Percentiles rank a stretch among this genome's conserved stretches.
These are phyloP conservation scores for Furcula furcula DNA, from an alignment of 2,888 invertebrate species.

Conservation along the genomic window DNA sequence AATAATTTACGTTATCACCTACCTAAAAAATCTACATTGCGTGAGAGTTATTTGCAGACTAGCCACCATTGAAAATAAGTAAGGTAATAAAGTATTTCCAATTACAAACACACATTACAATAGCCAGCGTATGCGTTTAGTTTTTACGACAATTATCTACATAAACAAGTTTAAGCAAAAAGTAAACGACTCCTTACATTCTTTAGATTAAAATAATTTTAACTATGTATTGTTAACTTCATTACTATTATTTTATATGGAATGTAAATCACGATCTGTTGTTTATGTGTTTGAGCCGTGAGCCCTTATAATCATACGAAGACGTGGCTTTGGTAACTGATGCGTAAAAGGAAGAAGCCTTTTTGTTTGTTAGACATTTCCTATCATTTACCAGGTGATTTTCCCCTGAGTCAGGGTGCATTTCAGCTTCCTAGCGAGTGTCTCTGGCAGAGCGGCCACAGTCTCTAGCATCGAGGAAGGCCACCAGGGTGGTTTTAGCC, in stretches of 20 bases:
- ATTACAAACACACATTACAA: conserved; percentile 38
- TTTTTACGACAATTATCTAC: conserved; percentile 55
- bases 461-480: no score
- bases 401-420: no score
- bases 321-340: no score
- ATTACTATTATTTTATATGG: not conserved
- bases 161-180: conserved; percentile 42
- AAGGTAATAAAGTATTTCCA: conserved; percentile 53
- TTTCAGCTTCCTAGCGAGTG: no score
- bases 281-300: not conserved
- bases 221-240: conserved; percentile 1
- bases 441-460: no score
- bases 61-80: conserved; percentile 35
- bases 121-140: conserved; percentile 34
- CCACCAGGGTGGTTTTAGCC: no score
- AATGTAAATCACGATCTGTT: not conserved
- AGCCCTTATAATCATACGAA: no score
- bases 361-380: no score
- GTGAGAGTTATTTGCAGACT: conserved; percentile 18
- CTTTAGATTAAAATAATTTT: conserved; percentile 45
- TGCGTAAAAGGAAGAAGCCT: no score
- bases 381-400: no score
- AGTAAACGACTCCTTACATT: conserved; percentile 51
- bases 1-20: no score
- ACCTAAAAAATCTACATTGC: conserved; percentile 10